Evolutionary conservation across 2,113 vertebrate species (phyloP), one percentile per base, ranked within the genome.

Genomic region (Oryzias curvinotus): DNA sequence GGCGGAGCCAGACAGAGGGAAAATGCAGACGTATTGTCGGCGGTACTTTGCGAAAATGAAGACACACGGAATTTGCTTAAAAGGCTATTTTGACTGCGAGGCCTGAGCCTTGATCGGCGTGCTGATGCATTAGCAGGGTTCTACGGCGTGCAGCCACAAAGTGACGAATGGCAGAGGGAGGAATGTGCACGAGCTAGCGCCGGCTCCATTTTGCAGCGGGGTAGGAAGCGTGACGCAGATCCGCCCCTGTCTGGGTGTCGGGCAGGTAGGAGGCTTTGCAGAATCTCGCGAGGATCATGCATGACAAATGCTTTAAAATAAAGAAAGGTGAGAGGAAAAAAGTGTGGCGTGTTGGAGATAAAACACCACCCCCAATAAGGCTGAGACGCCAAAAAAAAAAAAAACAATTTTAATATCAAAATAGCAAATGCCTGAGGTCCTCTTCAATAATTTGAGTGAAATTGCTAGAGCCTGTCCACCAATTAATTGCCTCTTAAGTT

Each of bases 31-130:
- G 18, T 52, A 58, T 63, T 76, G 57, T 42, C 21, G 19, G 62
- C n/a, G n/a, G 50, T 73, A 48, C 73, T 73, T 80, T 83, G 62
- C 44, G 55, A 89, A 86, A 46, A 83, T 52, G 41, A 72, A 89
- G 75, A 84, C 73, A 84, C 68, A 28, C 64, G 65, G 61, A 2
- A 49, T 88, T 81, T 75, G 56, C 63, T 83, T 89, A 89, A 93
- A 94, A 93, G 79, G 83, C 74, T 85, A 72, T 90, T 91, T 91
- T 87, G 77, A 89, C 65, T n/a, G 58, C 43, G 50, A 50, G 65
- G 63, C 52, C 62, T n/a, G 53, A 50, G 51, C 61, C 13, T 36
- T n/a, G n/a, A n/a, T n/a, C 36, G 10, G 64, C 57, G 42, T 41
- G 47, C 19, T 3, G 45, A 47, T 60, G 62, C 62, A 68, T 73